Base-by-base conservation (phyloP, 2,797 vertebrate genomes). In the Podargus strigoides region DNA sequence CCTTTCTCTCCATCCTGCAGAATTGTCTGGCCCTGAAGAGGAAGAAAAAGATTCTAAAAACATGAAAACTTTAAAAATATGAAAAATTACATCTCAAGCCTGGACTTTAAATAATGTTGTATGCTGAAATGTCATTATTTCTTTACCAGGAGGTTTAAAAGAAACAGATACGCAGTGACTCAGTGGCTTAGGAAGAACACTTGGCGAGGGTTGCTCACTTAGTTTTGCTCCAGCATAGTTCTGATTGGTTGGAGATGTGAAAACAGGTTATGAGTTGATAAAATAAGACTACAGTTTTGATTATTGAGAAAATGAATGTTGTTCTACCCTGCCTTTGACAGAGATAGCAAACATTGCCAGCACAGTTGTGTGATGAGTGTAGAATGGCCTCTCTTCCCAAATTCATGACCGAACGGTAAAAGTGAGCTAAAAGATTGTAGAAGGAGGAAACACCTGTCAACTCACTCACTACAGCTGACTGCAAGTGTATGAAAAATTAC, bases 41-140 rank as follows among this genome's bases (percentile, higher is more conserved):
- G 9, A 86, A 42, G 12, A 64, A 5, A 58, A 73, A 53, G 14
- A 34, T 55, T 67, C 80, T 41, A 4, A 58, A 90, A 82, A 27
- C 7, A 47, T 2, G 4, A 79, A 55, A 83, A 75, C 20, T 83
- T 64, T 62, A 37, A 85, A 87, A 68, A 73, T 37, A 41, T 9
- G 2, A 41, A 20, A 69, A 64, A 6, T 50, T 89, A 73, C 55
- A 82, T 59, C 92, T 98, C 97, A 99, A 91, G 98, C 98, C 94
- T 99, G 98, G 73, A 99, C 98, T 97, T 99, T 98, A 91, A 99
- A 98, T 90, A 98, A 98, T 64, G 97, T 98, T 97, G 98, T 99
- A 74, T 99, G 97, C 96, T 99, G 98, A 98, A 99, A 99, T 97
- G 98, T 97, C 98, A 98, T 98, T 88, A 98, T 98, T 98, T 99